Base-by-base conservation (phyloP, 2,113 vertebrate species). In the Sinocyclocheilus grahami region DNA sequence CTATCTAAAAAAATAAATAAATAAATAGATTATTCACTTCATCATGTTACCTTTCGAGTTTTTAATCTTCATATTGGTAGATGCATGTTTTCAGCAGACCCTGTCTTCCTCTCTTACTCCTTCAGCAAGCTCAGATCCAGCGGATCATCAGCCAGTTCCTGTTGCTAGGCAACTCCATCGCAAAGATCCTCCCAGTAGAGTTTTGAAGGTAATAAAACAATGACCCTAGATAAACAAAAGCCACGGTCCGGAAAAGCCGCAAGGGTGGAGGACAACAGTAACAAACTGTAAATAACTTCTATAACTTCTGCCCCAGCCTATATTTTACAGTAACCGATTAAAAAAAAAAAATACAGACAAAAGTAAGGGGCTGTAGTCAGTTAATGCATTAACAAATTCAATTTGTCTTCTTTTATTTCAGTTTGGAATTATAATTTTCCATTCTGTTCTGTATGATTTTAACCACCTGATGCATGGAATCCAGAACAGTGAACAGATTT, bases 141-240 rank as follows among this genome's bases (percentile, higher is more conserved):
- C 91, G 88, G 93, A 86, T 89, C 92, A 94, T 94, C 93, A 87
- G 84, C 83, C 91, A 89, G 92, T 90, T 92, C 91, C 93, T 94
- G 94, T 95, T 95, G 94, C 95, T 93, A 93, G 87, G 94, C 93
- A 95, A 95, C 94, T 85, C 92, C 83, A 90, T 93, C 89, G 93
- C 94, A 94, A 81, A 93, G 91, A 94, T 95, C 92, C 92, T 90
- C 94, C 94, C 93, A 89, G 91, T 84, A 90, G 93, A 94, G 90
- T 93, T 94, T 92, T 89, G 92, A 91, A 94, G 94, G 94, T 93
- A 95, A 95, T 95, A 95, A 95, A 95, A 95, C 93, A 94, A 94
- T 94, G 94, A 92, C 93, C 92, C 89, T 92, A 95, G 94, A 95
- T 93, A 95, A 95, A 94, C 93, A 93, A 90, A 87, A 63, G 90